Conservation (phyloP, 2,113 vertebrate genomes). For the Tenrec ecaudatus region DNA sequence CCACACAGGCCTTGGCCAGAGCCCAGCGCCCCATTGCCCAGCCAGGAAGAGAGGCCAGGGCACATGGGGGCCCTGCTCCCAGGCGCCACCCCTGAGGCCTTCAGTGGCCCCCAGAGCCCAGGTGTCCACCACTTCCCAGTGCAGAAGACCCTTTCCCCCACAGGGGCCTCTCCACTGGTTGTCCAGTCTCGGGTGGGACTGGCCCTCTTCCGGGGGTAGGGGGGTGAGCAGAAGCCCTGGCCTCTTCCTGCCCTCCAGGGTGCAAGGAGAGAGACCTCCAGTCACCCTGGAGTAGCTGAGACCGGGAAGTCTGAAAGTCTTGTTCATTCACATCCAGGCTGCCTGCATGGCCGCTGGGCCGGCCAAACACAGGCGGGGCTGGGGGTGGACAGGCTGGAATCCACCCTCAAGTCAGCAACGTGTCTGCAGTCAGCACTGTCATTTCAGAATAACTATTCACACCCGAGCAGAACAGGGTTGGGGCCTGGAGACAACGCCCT, state of each 20-base stretch:
- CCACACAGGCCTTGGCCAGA: conserved; percentile 90
- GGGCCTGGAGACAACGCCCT: neutral
- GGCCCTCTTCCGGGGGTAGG: no score
- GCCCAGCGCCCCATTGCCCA: conserved; percentile 41
- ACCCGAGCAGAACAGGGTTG: accelerated
- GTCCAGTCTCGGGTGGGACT: no score
- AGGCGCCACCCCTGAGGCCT: neutral
- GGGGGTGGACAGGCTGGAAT: no score
- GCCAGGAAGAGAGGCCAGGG: neutral
- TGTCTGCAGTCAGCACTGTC: neutral
- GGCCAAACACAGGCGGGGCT: neutral
- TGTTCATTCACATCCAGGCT: neutral
- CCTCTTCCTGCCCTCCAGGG: no score
- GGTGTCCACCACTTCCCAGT: no score
- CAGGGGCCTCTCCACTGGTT: no score
- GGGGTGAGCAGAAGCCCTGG: no score
- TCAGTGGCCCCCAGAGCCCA: neutral
- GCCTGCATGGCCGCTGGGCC: no score
- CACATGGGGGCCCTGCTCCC: neutral
- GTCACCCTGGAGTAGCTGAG: neutral
- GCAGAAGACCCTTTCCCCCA: no score
- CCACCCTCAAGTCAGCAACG: neutral
- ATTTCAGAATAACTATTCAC: neutral
- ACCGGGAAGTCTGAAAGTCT: no score
- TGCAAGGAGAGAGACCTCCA: accelerated